Evolutionary conservation across 2,888 invertebrate genomes (phyloP).

Genomic region (Ophraella communa): DNA sequence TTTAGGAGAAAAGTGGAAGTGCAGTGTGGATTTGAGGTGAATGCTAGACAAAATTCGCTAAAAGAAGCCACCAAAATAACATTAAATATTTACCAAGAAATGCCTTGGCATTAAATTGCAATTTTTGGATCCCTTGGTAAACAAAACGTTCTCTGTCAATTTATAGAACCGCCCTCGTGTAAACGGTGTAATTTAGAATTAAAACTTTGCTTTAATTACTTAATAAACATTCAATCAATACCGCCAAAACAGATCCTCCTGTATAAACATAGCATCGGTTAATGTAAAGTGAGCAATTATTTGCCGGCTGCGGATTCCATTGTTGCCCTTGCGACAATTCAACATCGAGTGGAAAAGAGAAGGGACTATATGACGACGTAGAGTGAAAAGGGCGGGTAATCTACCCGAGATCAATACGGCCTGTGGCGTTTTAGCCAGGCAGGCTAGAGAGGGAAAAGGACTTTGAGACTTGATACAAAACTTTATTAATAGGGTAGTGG

Average conservation of each 20-base stretch:
- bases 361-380: constrained; percentile 48
- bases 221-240: neutral
- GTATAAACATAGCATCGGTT: neutral
- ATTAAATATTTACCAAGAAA: too few species aligned
- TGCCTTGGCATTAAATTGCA: too few species aligned
- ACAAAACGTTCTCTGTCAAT: too few species aligned
- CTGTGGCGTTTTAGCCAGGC: constrained; percentile 57
- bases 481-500: constrained; percentile 45
- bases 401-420: constrained; percentile 59
- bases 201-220: too few species aligned
- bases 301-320: constrained; percentile 19
- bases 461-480: constrained; percentile 56
- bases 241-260: neutral
- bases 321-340: constrained; percentile 29
- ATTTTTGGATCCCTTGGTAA: too few species aligned
- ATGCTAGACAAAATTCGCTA: too few species aligned
- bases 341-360: constrained; percentile 45
- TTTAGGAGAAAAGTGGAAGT: too few species aligned
- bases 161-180: too few species aligned
- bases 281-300: constrained; percentile 29
- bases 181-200: too few species aligned
- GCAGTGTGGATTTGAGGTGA: too few species aligned
- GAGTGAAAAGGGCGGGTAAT: constrained; percentile 56
- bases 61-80: too few species aligned
- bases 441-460: constrained; percentile 49